Conservation (phyloP, 2,888 invertebrate genomes). For the Microplitis manilae region DNA sequence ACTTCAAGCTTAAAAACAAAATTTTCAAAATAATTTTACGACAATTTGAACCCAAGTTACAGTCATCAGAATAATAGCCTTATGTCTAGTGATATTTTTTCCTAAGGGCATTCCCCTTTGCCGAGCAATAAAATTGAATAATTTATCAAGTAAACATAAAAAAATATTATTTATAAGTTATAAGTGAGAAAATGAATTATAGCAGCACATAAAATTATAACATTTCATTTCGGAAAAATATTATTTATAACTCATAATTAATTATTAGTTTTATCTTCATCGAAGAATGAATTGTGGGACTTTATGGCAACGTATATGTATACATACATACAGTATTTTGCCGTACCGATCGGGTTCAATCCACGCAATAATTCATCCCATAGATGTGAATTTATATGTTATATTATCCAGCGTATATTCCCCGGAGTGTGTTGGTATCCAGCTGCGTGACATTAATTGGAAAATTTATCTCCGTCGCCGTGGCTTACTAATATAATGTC, state of each 20-base stretch:
- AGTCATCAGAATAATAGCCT: neutral
- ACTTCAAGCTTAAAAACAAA: too few relatives aligned
- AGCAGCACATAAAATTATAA: neutral
- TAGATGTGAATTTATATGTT: constrained; percentile 25
- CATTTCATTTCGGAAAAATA: neutral
- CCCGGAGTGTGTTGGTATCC: constrained; percentile 53
- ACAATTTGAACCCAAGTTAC: constrained; percentile 19
- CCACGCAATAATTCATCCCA: constrained; percentile 58
- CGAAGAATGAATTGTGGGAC: neutral
- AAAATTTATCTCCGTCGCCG: constrained; percentile 58
- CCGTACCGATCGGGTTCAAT: neutral
- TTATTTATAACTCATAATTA: neutral
- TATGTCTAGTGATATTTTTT: neutral
- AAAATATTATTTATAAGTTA: neutral
- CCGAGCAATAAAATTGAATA: neutral
- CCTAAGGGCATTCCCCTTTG: neutral
- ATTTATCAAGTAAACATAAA: neutral
- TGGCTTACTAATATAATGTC: neutral
- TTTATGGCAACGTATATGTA: neutral
- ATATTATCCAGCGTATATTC: constrained; percentile 29
- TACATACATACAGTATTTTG: neutral
- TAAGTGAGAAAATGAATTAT: neutral
- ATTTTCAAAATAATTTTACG: too few relatives aligned
- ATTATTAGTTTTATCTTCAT: constrained; percentile 1
- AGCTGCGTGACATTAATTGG: constrained; percentile 61